These are phyloP conservation scores for Dexiosoma caninum DNA, from an alignment of 2,888 invertebrate genomes.

Conservation along the genomic window DNA sequence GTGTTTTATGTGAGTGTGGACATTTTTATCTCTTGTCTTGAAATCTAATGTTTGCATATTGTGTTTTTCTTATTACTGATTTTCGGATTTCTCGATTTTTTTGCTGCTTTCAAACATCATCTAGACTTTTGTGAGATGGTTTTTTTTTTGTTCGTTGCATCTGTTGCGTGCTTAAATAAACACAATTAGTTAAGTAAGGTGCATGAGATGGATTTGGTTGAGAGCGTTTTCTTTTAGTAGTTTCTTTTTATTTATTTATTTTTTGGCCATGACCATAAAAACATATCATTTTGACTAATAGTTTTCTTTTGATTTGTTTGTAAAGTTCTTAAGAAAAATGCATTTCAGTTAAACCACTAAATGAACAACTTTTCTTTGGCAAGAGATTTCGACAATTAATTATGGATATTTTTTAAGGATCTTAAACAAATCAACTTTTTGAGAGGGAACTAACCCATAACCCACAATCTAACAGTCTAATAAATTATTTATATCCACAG, in stretches of 20 bases:
- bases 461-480: too few relatives aligned
- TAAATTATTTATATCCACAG: too few relatives aligned
- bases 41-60: conserved; percentile 65
- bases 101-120: conserved; percentile 40
- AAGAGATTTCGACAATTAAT: conserved; percentile 15
- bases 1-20: conserved; percentile 61
- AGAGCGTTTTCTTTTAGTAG: conserved; percentile 4
- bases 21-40: conserved; percentile 64
- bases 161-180: conserved; percentile 60
- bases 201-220: conserved; percentile 51
- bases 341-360: conserved; percentile 31
- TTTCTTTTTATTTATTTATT: not conserved
- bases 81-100: not conserved
- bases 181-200: conserved; percentile 58
- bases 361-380: not conserved
- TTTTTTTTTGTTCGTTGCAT: conserved; percentile 49
- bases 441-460: too few relatives aligned
- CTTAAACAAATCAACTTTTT: too few relatives aligned
- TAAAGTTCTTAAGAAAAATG: conserved; percentile 47
- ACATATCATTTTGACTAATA: conserved; percentile 6
- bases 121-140: not conserved
- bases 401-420: too few relatives aligned
- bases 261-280: not conserved
- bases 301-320: conserved; percentile 53
- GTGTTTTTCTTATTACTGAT: conserved; percentile 31